Percentiles rank a stretch among this genome's conserved stretches.
phyloP scores from a whole-genome alignment of 1,140 invertebrate genomes.

The Anastrepha obliqua region DNA sequence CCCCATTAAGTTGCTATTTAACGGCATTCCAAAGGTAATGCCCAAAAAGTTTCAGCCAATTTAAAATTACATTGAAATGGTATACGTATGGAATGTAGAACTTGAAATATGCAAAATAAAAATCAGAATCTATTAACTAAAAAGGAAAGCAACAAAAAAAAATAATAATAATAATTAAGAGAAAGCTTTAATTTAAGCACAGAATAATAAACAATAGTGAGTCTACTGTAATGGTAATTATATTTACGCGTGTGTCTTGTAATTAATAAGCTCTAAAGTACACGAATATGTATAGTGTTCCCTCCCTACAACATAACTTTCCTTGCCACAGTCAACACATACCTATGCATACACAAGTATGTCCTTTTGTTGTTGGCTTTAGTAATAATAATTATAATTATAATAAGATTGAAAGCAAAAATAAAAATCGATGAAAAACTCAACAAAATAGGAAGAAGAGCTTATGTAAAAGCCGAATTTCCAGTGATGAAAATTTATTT shows the following conservation, averaged over 20 bases:
- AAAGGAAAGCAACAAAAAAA: not conserved
- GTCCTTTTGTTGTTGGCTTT: not conserved
- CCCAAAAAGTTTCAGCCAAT: conserved; percentile 1
- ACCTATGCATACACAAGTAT: not conserved
- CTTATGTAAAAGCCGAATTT: not conserved
- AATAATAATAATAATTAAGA: not conserved
- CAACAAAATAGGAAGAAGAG: not conserved
- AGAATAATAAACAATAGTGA: not conserved
- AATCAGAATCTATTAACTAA: not conserved
- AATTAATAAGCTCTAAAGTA: conserved; percentile 47
- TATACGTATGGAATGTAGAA: not conserved
- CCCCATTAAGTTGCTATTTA: conserved; percentile 24
- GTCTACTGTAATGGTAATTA: conserved; percentile 31
- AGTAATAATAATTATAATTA: conserved; percentile 1
- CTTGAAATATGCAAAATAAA: not conserved
- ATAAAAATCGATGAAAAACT: not conserved
- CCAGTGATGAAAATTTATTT: conserved; percentile 5
- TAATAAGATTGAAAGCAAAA: not conserved
- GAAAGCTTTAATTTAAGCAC: conserved; percentile 45
- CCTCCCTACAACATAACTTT: conserved; percentile 47
- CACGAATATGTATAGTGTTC: conserved; percentile 44
- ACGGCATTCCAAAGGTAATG: not conserved
- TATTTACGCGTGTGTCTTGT: conserved; percentile 40
- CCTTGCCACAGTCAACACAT: conserved; percentile 11
- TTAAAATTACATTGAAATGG: not conserved